Evolutionary conservation across 1,140 invertebrate genomes (phyloP).

Genomic region (Metopolophium dirhodum): DNA sequence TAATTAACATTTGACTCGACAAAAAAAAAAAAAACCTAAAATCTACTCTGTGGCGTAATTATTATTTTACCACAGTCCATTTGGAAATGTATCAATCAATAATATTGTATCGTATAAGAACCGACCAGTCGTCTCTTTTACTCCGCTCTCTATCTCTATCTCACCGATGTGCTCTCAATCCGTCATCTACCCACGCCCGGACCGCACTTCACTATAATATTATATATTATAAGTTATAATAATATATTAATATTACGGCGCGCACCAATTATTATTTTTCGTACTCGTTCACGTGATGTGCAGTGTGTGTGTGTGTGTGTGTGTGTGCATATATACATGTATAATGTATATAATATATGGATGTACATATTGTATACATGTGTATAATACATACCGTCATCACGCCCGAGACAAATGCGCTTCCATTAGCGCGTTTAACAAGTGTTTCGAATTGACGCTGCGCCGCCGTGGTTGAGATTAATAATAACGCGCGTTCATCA

Average conservation of each 20-base stretch:
- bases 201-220: neutral
- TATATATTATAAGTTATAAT: neutral
- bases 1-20: conserved; percentile 20
- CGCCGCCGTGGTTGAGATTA: neutral
- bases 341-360: no score
- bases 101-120: neutral
- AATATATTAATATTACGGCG: neutral
- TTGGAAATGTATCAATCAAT: conserved; percentile 20
- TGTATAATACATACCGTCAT: neutral
- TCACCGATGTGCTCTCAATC: neutral
- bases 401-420: conserved; percentile 3
- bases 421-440: conserved; percentile 30
- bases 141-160: neutral
- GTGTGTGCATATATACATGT: neutral
- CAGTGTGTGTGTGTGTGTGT: neutral
- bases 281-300: neutral
- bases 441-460: conserved; percentile 19
- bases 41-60: neutral
- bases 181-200: conserved; percentile 18
- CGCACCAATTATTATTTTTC: conserved; percentile 5
- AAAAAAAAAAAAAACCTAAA: neutral
- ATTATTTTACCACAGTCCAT: conserved; percentile 7
- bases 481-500: neutral
- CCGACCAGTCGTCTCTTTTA: neutral
- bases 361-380: neutral